Evolutionary conservation across 2,888 invertebrate genomes (phyloP).

Genomic region (Cordylochernes scorpioides): DNA sequence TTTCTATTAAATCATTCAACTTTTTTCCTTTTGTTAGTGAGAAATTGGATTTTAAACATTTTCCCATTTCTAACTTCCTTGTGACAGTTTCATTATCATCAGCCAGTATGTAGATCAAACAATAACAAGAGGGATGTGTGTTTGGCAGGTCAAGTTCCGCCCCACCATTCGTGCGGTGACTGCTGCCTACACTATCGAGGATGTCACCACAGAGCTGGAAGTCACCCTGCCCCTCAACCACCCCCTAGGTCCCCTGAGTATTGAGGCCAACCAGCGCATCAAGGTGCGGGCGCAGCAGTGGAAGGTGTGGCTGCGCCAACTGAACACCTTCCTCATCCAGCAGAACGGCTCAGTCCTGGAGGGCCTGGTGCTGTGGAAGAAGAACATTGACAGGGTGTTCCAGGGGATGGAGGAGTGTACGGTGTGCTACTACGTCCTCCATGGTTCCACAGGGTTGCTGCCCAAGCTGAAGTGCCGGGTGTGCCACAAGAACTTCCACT

Average conservation of each 20-base stretch:
- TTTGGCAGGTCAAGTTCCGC: slow-evolving; percentile 35
- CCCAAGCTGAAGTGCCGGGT: slow-evolving; percentile 60
- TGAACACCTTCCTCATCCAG: slow-evolving; percentile 57
- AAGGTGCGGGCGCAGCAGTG: slow-evolving; percentile 39
- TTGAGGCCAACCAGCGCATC: slow-evolving; percentile 33
- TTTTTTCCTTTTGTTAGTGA: too few species aligned
- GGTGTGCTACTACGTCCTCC: slow-evolving; percentile 77
- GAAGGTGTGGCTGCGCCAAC: slow-evolving; percentile 46
- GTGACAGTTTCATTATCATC: too few species aligned
- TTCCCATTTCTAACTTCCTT: too few species aligned
- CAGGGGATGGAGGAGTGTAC: slow-evolving; percentile 79
- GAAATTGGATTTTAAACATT: too few species aligned
- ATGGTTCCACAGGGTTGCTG: slow-evolving; percentile 49
- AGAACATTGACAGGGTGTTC: slow-evolving; percentile 56
- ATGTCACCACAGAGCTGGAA: slow-evolving; percentile 46
- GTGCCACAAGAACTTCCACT: slow-evolving; percentile 84
- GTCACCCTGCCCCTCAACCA: slow-evolving; percentile 52
- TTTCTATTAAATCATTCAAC: too few species aligned
- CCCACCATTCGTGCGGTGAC: slow-evolving; percentile 44
- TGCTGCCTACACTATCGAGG: slow-evolving; percentile 54
- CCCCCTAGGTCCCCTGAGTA: slow-evolving; percentile 48
- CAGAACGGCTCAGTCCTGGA: slow-evolving; percentile 77
- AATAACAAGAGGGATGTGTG: too few species aligned
- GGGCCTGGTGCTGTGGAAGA: slow-evolving; percentile 62
- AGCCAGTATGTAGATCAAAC: too few species aligned